Percentiles rank a stretch among this genome's conserved stretches.
These are phyloP conservation scores for Ennomos quercinarius DNA, from an alignment of 2,888 invertebrate species.

Conservation along the genomic window DNA sequence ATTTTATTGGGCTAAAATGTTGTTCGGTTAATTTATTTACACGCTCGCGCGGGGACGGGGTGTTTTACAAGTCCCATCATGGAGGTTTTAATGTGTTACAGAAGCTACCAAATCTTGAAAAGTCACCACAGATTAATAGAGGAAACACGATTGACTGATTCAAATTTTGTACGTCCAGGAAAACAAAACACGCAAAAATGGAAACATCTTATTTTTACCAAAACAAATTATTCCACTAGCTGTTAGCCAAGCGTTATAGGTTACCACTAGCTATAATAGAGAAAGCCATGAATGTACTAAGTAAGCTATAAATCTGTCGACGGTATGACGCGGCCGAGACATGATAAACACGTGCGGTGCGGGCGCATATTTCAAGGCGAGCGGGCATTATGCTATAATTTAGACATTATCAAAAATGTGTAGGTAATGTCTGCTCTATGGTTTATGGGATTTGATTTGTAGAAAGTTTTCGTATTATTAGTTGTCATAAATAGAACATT, in stretches of 20 bases:
- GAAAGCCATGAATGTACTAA: slow-evolving; percentile 17
- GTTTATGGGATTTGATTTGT: slow-evolving; percentile 7
- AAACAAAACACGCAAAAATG: no score
- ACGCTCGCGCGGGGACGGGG: no score
- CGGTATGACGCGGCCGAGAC: slow-evolving; percentile 31
- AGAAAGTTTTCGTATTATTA: background rate
- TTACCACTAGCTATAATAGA: no score
- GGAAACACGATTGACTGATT: no score
- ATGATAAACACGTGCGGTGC: slow-evolving; percentile 29
- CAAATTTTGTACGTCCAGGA: no score
- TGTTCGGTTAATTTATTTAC: background rate
- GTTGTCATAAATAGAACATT: no score
- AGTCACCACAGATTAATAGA: no score
- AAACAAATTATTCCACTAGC: slow-evolving; percentile 17
- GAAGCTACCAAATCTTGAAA: no score
- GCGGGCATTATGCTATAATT: slow-evolving; percentile 30
- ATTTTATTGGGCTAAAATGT: slow-evolving; percentile 8
- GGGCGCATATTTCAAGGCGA: slow-evolving; percentile 27
- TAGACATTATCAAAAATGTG: slow-evolving; percentile 23
- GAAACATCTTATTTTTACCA: slow-evolving; percentile 3
- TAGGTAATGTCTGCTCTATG: background rate
- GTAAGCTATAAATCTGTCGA: slow-evolving; percentile 37
- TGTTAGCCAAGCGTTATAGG: no score
- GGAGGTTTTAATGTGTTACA: no score
- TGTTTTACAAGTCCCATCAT: no score